Percentiles rank a stretch among this genome's conserved stretches.
These are phyloP conservation scores for Muntiacus muntjak DNA, from an alignment of 2,113 vertebrate genomes.

Conservation along the genomic window DNA sequence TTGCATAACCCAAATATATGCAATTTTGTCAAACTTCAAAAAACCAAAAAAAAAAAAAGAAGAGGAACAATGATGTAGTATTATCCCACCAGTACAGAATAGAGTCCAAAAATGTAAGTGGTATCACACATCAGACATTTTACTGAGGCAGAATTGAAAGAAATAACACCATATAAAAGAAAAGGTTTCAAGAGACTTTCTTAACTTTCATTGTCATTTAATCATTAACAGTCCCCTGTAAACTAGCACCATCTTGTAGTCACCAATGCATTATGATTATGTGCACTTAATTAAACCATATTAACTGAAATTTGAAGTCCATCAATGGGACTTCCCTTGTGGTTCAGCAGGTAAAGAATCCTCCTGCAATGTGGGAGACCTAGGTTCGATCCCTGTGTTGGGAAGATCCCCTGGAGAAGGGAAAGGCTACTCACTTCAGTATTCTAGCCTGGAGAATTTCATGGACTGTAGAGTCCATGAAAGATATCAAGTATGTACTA, in stretches of 20 bases:
- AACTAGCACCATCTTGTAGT: neutral
- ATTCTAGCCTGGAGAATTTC: neutral
- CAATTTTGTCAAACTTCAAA: neutral
- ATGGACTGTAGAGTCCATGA: neutral
- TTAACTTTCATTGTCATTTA: neutral
- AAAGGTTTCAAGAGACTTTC: neutral
- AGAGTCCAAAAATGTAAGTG: neutral
- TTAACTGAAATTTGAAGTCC: neutral
- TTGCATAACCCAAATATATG: neutral
- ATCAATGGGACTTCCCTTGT: neutral
- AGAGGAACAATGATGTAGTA: neutral
- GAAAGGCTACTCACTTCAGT: neutral
- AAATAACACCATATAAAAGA: neutral
- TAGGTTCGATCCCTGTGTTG: accelerated
- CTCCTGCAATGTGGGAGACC: neutral
- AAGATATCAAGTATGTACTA: neutral
- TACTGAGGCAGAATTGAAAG: accelerated
- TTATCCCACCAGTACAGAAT: neutral
- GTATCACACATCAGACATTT: neutral
- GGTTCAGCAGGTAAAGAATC: neutral
- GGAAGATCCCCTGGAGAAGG: neutral
- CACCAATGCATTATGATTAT: neutral
- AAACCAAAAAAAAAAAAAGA: neutral
- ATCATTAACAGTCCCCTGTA: neutral
- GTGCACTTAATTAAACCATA: neutral